Evolutionary conservation across 1,140 invertebrate species (phyloP), one percentile per base, ranked within the genome.

Genomic region (Heliconius congener): DNA sequence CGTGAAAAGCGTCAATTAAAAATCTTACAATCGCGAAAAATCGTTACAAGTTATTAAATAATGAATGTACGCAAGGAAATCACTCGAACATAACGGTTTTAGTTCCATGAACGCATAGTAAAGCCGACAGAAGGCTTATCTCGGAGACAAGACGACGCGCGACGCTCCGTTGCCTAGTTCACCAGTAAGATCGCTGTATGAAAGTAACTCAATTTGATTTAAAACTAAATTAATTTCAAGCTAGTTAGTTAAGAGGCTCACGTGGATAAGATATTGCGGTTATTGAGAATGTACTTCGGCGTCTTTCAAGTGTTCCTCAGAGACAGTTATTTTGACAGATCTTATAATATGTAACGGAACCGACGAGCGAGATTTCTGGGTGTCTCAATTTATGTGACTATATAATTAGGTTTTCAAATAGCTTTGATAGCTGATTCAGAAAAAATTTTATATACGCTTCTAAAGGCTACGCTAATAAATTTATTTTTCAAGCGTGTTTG

Each of bases 201-300:
- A 92, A 92, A 91, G 90, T 90, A 91, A 91, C 86, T 90, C 87
- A 89, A 86, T 82, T 90, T 86, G 85, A 90, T 86, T 83, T 78
- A 88, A 87, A 91, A 89, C 89, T 88, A 87, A 81, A 72, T 86
- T 90, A 91, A 92, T 92, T 88, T 23, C 23, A 23, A 23, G 23
- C 23, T 23, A 23, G 23, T 23, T 23, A 23, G 23, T 23, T 0
- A 23, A 23, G 86, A 85, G 84, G 85, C 82, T 87, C 84, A 86
- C 78, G 50, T 72, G 73, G 73, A 79, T 75, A 83, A 84, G 78
- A 80, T 80, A 81, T 84, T 81, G 74, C 77, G 30, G 70, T 60
- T 71, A 74, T 73, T 52, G 50, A 18, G 73, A 76, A 85, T 81
- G 71, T 52, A 70, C n/a, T n/a, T n/a, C 55, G 39, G 27, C 55